Percentiles rank a stretch among this genome's conserved stretches.
Conservation (phyloP, 2,113 vertebrate species). For the Struthidea cinerea region DNA sequence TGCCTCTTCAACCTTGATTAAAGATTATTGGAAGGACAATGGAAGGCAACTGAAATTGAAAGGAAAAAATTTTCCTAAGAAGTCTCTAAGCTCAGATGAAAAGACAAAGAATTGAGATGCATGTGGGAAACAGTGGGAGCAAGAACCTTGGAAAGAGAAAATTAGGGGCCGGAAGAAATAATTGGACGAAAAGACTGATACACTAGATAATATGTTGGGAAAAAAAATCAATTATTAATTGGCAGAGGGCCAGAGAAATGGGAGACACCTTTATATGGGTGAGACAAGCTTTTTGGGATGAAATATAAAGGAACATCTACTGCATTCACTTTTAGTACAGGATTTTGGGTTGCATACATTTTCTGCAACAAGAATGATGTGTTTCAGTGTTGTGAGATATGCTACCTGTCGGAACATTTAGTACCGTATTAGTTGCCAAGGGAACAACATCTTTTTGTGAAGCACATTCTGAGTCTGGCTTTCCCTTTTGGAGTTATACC, state of each 20-base stretch:
- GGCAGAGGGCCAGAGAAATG: background rate
- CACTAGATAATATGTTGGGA: background rate
- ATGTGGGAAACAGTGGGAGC: background rate
- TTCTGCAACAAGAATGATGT: background rate
- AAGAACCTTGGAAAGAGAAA: background rate
- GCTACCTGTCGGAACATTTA: slow-evolving; percentile 50
- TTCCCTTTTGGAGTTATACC: slow-evolving; percentile 22
- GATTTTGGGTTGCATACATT: background rate
- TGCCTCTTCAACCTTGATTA: background rate
- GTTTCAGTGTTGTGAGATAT: background rate
- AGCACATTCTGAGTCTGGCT: background rate
- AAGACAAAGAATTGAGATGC: background rate
- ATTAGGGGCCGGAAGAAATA: background rate
- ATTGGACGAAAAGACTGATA: background rate
- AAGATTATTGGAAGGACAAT: background rate
- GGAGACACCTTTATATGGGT: background rate
- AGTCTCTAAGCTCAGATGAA: background rate
- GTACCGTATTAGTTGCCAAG: slow-evolving; percentile 56
- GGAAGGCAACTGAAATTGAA: background rate
- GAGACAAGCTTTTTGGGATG: background rate
- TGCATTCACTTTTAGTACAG: background rate
- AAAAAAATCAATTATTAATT: background rate
- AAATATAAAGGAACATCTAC: background rate
- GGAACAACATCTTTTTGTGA: slow-evolving; percentile 38
- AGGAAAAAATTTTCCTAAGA: background rate